Conservation (phyloP, 2,888 invertebrate genomes). For the Aproaerema taeniolella region DNA sequence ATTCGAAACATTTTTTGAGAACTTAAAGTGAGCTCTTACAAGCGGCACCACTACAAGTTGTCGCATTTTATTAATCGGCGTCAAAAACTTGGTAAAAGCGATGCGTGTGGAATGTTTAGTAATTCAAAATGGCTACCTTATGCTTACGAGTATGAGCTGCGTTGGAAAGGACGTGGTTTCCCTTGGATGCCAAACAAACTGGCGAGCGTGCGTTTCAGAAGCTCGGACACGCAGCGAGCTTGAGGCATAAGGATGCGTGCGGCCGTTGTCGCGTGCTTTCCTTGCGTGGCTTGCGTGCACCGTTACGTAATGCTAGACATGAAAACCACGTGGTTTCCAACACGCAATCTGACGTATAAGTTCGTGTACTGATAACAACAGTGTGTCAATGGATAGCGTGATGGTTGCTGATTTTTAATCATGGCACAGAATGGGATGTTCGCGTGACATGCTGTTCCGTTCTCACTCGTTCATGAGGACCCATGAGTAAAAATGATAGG, state of each 20-base stretch:
- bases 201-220: constrained; percentile 12
- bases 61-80: too few species aligned
- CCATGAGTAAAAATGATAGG: constrained; percentile 22
- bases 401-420: constrained; percentile 57
- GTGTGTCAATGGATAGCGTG: constrained; percentile 72
- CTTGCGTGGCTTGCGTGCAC: constrained; percentile 43
- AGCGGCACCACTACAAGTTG: too few species aligned
- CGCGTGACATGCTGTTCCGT: constrained; percentile 38
- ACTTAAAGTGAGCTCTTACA: too few species aligned
- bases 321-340: constrained; percentile 47
- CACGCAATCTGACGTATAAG: constrained; percentile 60
- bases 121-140: constrained; percentile 5
- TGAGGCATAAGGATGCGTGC: constrained; percentile 35
- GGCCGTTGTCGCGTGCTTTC: constrained; percentile 43
- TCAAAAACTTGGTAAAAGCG: neutral
- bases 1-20: too few species aligned
- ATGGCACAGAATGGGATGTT: constrained; percentile 48
- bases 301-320: constrained; percentile 37
- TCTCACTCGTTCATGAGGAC: constrained; percentile 17
- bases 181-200: constrained; percentile 5
- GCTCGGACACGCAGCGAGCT: constrained; percentile 17
- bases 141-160: neutral
- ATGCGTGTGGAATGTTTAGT: neutral
- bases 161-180: neutral
- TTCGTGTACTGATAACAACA: constrained; percentile 23